These are phyloP conservation scores for Acipenser oxyrinchus DNA, from an alignment of 2,797 vertebrate genomes.

Conservation along the genomic window DNA sequence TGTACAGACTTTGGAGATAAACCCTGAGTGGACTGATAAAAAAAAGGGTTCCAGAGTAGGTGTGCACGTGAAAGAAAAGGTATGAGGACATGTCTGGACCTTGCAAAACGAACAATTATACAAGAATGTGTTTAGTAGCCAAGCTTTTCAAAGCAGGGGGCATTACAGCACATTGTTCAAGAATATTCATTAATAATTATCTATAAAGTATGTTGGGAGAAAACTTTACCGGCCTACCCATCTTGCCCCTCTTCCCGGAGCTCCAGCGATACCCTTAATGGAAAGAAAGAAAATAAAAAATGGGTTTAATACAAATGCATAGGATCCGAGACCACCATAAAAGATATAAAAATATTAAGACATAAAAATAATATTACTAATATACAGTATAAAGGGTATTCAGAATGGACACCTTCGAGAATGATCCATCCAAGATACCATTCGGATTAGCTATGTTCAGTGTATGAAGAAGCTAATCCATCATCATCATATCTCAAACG, in stretches of 20 bases:
- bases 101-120: too few relatives aligned
- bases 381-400: background rate
- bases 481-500: background rate
- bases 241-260: constrained; percentile 98
- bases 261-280: constrained; percentile 80
- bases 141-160: too few relatives aligned
- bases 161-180: constrained; percentile 5
- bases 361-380: constrained; percentile 19
- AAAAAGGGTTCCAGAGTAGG: constrained; percentile 17
- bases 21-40: too few relatives aligned
- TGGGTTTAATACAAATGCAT: background rate
- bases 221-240: constrained; percentile 99
- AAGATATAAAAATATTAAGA: constrained; percentile 20
- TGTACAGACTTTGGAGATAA: too few relatives aligned
- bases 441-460: too few relatives aligned
- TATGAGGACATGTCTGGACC: too few relatives aligned
- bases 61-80: too few relatives aligned
- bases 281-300: constrained; percentile 28
- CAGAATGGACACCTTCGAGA: too few relatives aligned
- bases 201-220: constrained; percentile 94
- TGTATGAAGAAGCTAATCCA: background rate
- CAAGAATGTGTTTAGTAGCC: too few relatives aligned
- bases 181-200: constrained; percentile 36
- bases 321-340: constrained; percentile 9
- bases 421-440: too few relatives aligned